A percentile compares a stretch with the other conserved stretches of the same genome.
These are phyloP conservation scores for Etheostoma nigrum DNA, from an alignment of 2,797 vertebrate species.

Conservation along the genomic window DNA sequence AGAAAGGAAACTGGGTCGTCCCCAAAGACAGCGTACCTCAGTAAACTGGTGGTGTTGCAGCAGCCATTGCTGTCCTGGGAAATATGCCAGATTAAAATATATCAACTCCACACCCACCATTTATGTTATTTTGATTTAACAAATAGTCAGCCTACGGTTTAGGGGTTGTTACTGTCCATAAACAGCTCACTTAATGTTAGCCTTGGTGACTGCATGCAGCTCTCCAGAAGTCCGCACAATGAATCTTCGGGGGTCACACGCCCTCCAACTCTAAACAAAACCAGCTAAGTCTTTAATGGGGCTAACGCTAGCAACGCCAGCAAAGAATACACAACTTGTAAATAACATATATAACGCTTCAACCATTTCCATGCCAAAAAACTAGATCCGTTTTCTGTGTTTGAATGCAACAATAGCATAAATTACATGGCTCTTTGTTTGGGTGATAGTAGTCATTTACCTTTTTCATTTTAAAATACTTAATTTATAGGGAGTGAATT, in stretches of 20 bases:
- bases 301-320: not conserved
- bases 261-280: not conserved
- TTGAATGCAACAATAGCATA: conserved; percentile 13
- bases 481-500: conserved; percentile 41
- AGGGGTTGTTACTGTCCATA: not conserved
- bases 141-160: not conserved
- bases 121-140: not conserved
- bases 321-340: not conserved
- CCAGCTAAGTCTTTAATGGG: not conserved
- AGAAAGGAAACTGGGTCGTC: not conserved
- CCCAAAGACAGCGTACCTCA: not conserved
- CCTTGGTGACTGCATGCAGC: not conserved
- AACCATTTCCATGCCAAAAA: conserved; percentile 3
- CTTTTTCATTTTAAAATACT: conserved; percentile 23
- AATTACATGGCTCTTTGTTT: conserved; percentile 22
- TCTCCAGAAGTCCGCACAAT: conserved; percentile 6
- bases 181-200: not conserved
- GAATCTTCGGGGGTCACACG: not conserved
- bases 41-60: not conserved
- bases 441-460: conserved; percentile 27
- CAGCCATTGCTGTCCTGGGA: not conserved
- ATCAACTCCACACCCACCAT: not conserved
- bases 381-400: not conserved
- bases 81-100: not conserved
- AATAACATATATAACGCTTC: not conserved